Percentiles rank a stretch among this genome's conserved stretches.
phyloP scores from a whole-genome alignment of 2,797 vertebrate species.

The Cygnus olor region DNA sequence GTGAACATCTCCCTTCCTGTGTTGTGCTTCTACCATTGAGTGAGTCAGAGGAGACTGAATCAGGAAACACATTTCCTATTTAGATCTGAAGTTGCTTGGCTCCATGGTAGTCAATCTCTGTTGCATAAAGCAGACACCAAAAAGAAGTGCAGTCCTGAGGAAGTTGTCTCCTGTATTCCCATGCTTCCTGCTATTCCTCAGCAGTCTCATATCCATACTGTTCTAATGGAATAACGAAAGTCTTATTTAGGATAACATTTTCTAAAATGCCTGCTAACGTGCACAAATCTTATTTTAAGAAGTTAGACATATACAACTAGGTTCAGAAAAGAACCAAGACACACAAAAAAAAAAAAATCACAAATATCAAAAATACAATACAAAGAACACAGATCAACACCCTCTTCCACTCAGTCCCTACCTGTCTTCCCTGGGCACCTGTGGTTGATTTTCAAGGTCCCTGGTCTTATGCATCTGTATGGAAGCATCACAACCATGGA shows the following conservation, averaged over 20 bases:
- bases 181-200: background rate
- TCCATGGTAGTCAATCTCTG: background rate
- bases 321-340: background rate
- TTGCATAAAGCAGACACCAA: background rate
- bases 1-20: background rate
- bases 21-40: background rate
- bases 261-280: background rate
- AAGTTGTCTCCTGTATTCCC: background rate
- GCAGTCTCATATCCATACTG: too few species aligned
- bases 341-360: background rate
- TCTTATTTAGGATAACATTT: background rate
- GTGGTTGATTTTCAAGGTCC: background rate
- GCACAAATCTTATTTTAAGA: background rate
- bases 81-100: background rate
- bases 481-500: background rate
- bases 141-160: background rate
- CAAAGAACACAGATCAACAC: background rate
- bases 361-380: background rate
- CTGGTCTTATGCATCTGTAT: background rate
- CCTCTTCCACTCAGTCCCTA: background rate
- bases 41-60: slow-evolving; percentile 2
- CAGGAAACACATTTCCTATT: slow-evolving; percentile 21
- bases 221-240: too few species aligned
- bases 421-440: background rate
- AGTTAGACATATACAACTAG: background rate